phyloP scores from a whole-genome alignment of 1,140 invertebrate species.

The Mizuhopecten yessoensis region DNA sequence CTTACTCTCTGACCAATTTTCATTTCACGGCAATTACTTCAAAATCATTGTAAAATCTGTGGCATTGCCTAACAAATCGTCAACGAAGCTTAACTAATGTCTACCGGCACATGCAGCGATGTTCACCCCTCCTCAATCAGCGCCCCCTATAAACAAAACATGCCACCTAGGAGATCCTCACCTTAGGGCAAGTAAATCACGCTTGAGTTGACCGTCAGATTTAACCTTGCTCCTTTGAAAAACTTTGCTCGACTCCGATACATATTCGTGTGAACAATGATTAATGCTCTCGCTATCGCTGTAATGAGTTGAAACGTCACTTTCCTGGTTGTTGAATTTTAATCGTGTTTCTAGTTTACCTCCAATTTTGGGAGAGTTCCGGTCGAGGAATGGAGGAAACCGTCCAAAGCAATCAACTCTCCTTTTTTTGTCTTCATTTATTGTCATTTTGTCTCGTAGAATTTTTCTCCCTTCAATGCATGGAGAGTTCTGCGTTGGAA shows the following conservation, averaged over 20 bases:
- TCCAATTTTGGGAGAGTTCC: background rate
- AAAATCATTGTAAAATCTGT: background rate
- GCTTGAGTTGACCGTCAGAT: background rate
- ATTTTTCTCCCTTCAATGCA: background rate
- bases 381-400: too few species aligned
- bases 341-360: background rate
- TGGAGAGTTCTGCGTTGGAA: background rate
- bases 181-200: background rate
- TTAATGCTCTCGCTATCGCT: background rate
- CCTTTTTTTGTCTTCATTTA: background rate
- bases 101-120: background rate
- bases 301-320: background rate
- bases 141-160: conserved; percentile 31
- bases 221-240: background rate
- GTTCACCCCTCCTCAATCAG: background rate
- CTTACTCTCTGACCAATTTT: background rate
- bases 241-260: background rate
- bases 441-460: background rate
- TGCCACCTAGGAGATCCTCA: background rate
- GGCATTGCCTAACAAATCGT: background rate
- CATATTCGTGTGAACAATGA: background rate
- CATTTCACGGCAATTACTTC: background rate
- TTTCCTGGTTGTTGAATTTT: background rate
- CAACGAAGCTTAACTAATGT: background rate
- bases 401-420: background rate